Conservation (phyloP, 2,113 vertebrate species). For the Rhabdomys dilectus region DNA sequence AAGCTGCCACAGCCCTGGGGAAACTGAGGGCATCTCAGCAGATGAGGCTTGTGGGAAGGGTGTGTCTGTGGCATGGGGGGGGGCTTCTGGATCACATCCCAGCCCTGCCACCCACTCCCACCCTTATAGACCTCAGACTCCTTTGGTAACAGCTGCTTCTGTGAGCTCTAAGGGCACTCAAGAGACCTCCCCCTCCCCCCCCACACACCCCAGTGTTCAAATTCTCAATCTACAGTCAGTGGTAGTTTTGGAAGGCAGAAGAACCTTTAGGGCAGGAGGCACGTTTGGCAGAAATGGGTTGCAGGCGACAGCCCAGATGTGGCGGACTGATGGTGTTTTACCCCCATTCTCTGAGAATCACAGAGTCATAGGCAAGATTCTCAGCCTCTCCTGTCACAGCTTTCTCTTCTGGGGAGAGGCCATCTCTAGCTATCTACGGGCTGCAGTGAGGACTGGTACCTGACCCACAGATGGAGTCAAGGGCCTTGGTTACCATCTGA, state of each 20-base stretch:
- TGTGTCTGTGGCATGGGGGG: neutral
- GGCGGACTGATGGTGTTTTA: fast-evolving
- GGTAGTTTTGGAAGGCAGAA: neutral
- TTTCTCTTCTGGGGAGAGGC: neutral
- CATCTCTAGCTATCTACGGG: fast-evolving
- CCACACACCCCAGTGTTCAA: neutral
- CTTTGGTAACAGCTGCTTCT: no score
- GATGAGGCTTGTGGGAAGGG: fast-evolving
- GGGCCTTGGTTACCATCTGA: neutral
- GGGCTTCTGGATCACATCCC: neutral
- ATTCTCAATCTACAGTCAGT: neutral
- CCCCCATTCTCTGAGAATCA: neutral
- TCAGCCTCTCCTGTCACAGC: fast-evolving
- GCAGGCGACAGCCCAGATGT: neutral
- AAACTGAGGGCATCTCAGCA: neutral
- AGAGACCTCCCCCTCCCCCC: neutral
- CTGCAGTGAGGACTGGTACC: neutral
- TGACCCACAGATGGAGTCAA: neutral
- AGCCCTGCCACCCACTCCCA: neutral
- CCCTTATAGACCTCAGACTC: neutral
- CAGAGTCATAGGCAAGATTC: fast-evolving
- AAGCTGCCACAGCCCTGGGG: neutral
- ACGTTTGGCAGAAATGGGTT: neutral
- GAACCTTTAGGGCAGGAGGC: neutral
- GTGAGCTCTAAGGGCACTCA: neutral